Evolutionary conservation across 1,140 invertebrate species (phyloP).

Genomic region (Drosophila pseudoananassae): DNA sequence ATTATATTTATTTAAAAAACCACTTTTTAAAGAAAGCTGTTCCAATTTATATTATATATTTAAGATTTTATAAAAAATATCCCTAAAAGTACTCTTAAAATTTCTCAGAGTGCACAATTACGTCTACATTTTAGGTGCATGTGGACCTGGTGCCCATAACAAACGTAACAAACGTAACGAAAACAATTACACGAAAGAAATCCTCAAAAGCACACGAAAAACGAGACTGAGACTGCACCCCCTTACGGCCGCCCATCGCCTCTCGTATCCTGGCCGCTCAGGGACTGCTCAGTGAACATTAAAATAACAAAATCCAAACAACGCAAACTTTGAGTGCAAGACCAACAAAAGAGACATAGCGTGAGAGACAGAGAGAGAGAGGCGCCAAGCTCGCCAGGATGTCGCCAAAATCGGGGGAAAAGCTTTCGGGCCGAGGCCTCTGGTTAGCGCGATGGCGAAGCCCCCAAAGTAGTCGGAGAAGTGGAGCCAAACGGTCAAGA

Average conservation of each 20-base stretch:
- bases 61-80: no score
- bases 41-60: no score
- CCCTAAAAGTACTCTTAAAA: not conserved
- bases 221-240: slow-evolving; percentile 49
- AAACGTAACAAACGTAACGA: slow-evolving; percentile 79
- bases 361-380: slow-evolving; percentile 11
- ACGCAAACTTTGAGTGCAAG: slow-evolving; percentile 78
- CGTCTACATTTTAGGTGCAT: slow-evolving; percentile 67
- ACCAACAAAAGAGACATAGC: slow-evolving; percentile 41
- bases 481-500: slow-evolving; percentile 82
- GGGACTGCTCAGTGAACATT: slow-evolving; percentile 55
- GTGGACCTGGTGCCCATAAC: slow-evolving; percentile 70
- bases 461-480: slow-evolving; percentile 75
- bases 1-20: no score
- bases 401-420: slow-evolving; percentile 75
- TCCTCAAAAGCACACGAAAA: slow-evolving; percentile 72
- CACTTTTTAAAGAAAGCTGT: no score
- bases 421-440: slow-evolving; percentile 64
- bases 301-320: slow-evolving; percentile 82
- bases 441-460: slow-evolving; percentile 42
- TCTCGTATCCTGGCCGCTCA: slow-evolving; percentile 3
- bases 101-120: slow-evolving; percentile 63
- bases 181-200: slow-evolving; percentile 80
- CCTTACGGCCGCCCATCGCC: not conserved
- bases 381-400: slow-evolving; percentile 51